Base-by-base conservation (phyloP, 2,113 vertebrate genomes). In the Jacana jacana region DNA sequence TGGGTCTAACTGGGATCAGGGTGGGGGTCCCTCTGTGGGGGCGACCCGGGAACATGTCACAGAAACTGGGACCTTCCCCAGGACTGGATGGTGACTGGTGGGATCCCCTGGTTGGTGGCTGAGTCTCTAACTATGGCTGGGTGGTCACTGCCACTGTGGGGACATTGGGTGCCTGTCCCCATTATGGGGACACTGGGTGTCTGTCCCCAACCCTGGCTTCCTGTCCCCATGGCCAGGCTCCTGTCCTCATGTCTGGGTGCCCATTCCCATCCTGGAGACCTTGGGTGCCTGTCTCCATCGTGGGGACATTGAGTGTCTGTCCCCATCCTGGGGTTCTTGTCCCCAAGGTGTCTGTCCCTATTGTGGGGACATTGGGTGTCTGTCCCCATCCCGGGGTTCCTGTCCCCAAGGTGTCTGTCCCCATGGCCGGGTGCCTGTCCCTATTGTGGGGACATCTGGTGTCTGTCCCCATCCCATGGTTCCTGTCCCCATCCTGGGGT, bases 221-320 rank as follows among this genome's bases (percentile, higher is more conserved):
- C 14, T 10, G 27, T 52, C n/a, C 33, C 17, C 16, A 49, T 9
- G 40, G 40, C 40, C 40, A 40, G 40, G 40, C 13, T 10, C 10
- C 13, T 40, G 40, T 40, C 40, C 40, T 40, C 40, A 40, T 46
- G 18, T 19, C 40, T 22, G 40, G 51, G 27, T 55, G 9, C 52
- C 18, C 11, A 31, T 42, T 16, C 22, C 39, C 30, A 25, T 19
- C 8, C 2, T 1, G 11, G 11, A 33, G 44, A 35, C 9, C 2
- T 2, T 7, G 3, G 23, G 12, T 44, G 7, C 52, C 28, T 1
- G 4, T 16, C 13, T 31, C 25, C 25, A 30, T 8, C 6, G 9
- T 27, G 28, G 63, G 30, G 40, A 66, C 6, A 18, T 18, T 52
- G 68, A 17, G 35, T 22, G 12, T 14, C 70, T 4, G 9, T 31